These are phyloP conservation scores for Pseudomugil gertrudae DNA, from an alignment of 2,797 vertebrate species.

Conservation along the genomic window DNA sequence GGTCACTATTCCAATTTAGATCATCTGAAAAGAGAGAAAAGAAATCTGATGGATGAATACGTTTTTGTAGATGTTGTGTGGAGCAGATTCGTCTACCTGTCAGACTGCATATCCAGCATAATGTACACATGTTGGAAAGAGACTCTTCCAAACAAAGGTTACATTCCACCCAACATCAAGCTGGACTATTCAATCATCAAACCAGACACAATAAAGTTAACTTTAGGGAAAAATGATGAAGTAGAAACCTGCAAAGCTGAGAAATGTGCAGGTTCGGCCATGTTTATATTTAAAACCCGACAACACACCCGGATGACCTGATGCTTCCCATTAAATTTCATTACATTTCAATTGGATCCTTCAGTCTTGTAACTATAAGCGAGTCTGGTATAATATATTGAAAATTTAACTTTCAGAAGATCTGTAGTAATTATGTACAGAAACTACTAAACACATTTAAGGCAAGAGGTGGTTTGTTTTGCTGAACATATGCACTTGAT, in stretches of 20 bases:
- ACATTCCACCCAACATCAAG: conserved; percentile 48
- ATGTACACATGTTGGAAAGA: conserved; percentile 16
- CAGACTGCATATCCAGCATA: conserved; percentile 28
- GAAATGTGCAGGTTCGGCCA: conserved; percentile 45
- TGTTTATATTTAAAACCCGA: conserved; percentile 9
- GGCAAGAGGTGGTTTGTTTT: conserved; percentile 74
- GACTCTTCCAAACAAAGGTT: conserved; percentile 44
- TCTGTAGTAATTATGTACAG: conserved; percentile 23
- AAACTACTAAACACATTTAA: conserved; percentile 63
- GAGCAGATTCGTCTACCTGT: neutral
- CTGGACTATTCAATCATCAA: conserved; percentile 15
- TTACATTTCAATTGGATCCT: conserved; percentile 25
- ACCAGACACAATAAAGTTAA: conserved; percentile 42
- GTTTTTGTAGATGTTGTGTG: neutral
- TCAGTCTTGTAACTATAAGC: conserved; percentile 33
- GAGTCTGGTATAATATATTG: conserved; percentile 14
- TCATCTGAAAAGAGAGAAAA: neutral
- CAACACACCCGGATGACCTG: conserved; percentile 30
- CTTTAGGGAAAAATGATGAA: conserved; percentile 33
- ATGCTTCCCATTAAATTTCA: conserved; percentile 7
- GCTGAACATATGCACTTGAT: conserved; percentile 49
- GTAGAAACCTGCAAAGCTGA: conserved; percentile 38
- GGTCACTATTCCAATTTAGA: conserved; percentile 3
- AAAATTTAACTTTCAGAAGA: conserved; percentile 41
- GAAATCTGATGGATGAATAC: conserved; percentile 15